Evolutionary conservation across 2,113 vertebrate species (phyloP).

Genomic region (Lepisosteus oculatus): DNA sequence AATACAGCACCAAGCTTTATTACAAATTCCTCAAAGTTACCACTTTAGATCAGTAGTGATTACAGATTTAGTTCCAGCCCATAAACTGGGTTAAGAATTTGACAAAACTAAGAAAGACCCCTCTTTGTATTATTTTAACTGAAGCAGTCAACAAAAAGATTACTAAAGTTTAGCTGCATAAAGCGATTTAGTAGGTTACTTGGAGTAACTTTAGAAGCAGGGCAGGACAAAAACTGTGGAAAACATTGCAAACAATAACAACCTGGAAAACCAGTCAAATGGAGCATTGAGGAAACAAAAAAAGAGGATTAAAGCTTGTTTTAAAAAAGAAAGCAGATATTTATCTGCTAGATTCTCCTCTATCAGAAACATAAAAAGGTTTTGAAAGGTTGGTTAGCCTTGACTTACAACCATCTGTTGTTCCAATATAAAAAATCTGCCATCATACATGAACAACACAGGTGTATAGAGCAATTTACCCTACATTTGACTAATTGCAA

Average conservation of each 20-base stretch:
- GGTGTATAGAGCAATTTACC: too few relatives aligned
- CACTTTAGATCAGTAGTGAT: neutral
- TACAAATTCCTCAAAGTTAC: too few relatives aligned
- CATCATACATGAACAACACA: too few relatives aligned
- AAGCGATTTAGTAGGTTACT: constrained; percentile 7
- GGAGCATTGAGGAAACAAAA: neutral
- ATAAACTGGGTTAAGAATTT: constrained; percentile 4
- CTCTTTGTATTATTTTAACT: constrained; percentile 9
- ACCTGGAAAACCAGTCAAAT: neutral
- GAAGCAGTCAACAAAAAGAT: constrained; percentile 13
- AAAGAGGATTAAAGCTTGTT: too few relatives aligned
- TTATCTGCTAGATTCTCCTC: too few relatives aligned
- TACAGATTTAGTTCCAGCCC: constrained; percentile 20
- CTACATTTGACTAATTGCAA: too few relatives aligned
- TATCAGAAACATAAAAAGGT: too few relatives aligned
- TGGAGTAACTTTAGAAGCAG: neutral
- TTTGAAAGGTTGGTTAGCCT: too few relatives aligned
- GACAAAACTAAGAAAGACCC: neutral
- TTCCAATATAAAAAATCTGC: too few relatives aligned
- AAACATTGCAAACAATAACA: neutral
- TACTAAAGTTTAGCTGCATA: constrained; percentile 5
- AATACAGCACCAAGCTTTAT: too few relatives aligned
- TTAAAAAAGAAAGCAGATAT: too few relatives aligned
- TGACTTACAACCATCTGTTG: too few relatives aligned
- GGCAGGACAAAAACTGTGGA: neutral